Evolutionary conservation across 1,140 invertebrate genomes (phyloP), one percentile per base, ranked within the genome.

Genomic region (Periplaneta americana): DNA sequence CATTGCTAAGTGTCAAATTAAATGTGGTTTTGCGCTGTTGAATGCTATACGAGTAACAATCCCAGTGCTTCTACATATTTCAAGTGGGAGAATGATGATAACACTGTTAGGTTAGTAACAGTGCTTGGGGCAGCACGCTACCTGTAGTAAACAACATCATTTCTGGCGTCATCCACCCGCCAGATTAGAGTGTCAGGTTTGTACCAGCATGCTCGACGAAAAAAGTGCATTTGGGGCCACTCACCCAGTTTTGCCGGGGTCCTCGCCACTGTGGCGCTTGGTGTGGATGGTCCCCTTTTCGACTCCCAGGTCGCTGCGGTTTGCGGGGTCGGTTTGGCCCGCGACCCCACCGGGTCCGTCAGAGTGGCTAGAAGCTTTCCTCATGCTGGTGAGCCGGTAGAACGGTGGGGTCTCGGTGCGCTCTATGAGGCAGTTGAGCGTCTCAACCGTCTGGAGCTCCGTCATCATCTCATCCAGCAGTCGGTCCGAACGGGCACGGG

Each of bases 401-500:
- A 98, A 99, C 0, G 98, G 98, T 34, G 98, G 97, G 0, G 98
- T 98, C 91, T 99, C 97, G 0, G 97, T 99, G 76, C 98, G 90
- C 87, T 99, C 98, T 84, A 99, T 98, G 80, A 97, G 90, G 86
- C 97, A 98, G 88, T 97, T 98, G 6, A 99, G 89, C 0, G 97
- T 98, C 88, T 99, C 98, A 2, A 99, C 97, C 0, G 97, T 98
- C 89, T 98, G 96, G 74, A 99, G 90, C 88, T 99, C 98, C 18
- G 94, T 94, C 96, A 99, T 98, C 89, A 99, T 94, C 88, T 99
- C 97, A 85, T 99, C 97, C 5, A 99, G 91, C 1, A 99, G 91
- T 76, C 96, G 91, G 86, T 98, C 96, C 1, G 98, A 96, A 79
- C 96, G 92, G 0, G 97, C 95, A 82, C 97, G 90, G 0, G 96